Conservation (phyloP, 2,113 vertebrate genomes). For the Stictonetta naevosa region DNA sequence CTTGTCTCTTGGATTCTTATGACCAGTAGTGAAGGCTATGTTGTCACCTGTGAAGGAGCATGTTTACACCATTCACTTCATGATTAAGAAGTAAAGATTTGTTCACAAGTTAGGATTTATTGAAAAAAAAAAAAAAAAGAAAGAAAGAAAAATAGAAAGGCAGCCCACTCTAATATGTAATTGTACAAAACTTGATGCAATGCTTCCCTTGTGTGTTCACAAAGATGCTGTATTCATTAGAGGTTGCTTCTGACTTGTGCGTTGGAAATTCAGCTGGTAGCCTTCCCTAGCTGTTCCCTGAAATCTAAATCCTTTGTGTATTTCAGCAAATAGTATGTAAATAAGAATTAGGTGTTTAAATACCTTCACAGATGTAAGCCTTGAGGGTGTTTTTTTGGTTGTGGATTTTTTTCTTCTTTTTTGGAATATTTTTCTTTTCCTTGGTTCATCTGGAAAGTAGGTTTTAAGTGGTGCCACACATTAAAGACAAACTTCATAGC, state of each 20-base stretch:
- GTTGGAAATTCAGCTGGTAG: not conserved
- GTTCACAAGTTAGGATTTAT: not conserved
- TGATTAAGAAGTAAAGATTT: not conserved
- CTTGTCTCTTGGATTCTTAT: not conserved
- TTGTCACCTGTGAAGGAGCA: not conserved
- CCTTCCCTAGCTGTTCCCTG: not conserved
- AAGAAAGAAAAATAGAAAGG: not conserved
- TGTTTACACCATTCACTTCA: not conserved
- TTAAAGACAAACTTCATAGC: not conserved
- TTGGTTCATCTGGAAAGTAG: not conserved
- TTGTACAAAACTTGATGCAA: not conserved
- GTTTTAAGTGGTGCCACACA: not conserved
- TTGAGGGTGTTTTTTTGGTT: not conserved
- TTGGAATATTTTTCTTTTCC: not conserved
- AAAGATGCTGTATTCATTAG: fast-evolving
- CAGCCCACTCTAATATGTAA: not conserved
- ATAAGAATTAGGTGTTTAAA: not conserved
- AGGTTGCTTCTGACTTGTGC: not conserved
- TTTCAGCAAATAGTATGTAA: not conserved
- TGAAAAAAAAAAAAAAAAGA: not conserved
- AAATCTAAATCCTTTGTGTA: not conserved
- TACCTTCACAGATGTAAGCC: not conserved
- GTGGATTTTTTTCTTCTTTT: not conserved
- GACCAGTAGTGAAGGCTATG: not conserved
- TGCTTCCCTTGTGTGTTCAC: not conserved